These are phyloP conservation scores for Drosophila dives DNA, from an alignment of 2,888 invertebrate species.

Conservation along the genomic window DNA sequence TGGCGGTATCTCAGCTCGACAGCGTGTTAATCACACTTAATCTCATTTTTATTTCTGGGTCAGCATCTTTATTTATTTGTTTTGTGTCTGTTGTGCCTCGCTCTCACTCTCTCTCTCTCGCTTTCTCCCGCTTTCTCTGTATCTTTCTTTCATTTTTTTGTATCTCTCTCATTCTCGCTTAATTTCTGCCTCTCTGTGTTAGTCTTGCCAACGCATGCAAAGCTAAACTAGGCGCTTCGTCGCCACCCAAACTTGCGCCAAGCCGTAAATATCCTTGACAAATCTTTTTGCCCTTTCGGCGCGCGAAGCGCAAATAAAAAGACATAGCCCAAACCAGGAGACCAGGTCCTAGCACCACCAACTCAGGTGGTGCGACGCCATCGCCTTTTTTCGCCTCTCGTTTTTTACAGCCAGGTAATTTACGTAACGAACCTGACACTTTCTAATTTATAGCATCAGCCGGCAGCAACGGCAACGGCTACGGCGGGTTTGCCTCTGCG, in stretches of 20 bases:
- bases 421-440: constrained; percentile 81
- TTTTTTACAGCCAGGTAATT: constrained; percentile 81
- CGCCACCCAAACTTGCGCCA: constrained; percentile 25
- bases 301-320: constrained; percentile 76
- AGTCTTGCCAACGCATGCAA: constrained; percentile 44
- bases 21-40: constrained; percentile 81
- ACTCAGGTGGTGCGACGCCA: constrained; percentile 39
- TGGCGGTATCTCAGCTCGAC: constrained; percentile 63
- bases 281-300: constrained; percentile 76
- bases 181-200: constrained; percentile 5
- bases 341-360: constrained; percentile 3
- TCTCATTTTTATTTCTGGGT: constrained; percentile 82
- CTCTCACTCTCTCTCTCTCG: not conserved
- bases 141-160: not conserved
- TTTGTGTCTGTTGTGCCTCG: constrained; percentile 21
- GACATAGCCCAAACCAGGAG: constrained; percentile 45
- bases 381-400: constrained; percentile 38
- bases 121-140: not conserved
- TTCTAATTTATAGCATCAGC: constrained; percentile 78
- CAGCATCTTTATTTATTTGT: constrained; percentile 75
- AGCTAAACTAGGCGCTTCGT: constrained; percentile 46
- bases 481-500: constrained; percentile 11
- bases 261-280: constrained; percentile 77
- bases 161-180: not conserved
- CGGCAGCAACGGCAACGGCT: constrained; percentile 5